Evolutionary conservation across 1,140 invertebrate genomes (phyloP).

Genomic region (Drosophila nigrodunni): DNA sequence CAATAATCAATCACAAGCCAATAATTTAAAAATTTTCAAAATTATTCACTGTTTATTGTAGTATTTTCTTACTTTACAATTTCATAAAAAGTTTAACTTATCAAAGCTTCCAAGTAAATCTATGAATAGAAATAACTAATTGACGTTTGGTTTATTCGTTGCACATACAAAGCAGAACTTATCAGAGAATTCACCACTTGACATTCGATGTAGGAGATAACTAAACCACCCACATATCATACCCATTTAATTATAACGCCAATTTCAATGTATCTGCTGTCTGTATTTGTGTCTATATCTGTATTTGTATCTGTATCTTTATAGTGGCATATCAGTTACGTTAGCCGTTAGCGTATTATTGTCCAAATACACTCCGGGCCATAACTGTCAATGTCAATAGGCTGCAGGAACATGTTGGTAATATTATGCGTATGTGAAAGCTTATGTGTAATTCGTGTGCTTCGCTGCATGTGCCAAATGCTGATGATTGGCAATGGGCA

Average conservation of each 20-base stretch:
- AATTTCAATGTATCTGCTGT: not conserved
- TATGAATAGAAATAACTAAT: no score
- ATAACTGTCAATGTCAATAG: slow-evolving; percentile 79
- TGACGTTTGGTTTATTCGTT: no score
- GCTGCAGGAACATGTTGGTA: slow-evolving; percentile 1
- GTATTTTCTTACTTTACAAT: no score
- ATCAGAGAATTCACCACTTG: not conserved
- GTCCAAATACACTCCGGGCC: slow-evolving; percentile 69
- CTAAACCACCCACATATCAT: no score
- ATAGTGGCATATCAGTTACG: not conserved
- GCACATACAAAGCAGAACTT: not conserved
- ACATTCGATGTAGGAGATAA: not conserved
- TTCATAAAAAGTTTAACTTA: no score
- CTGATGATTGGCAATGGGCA: slow-evolving; percentile 57
- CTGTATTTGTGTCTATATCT: not conserved
- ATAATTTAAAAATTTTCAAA: no score
- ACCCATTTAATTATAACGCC: no score
- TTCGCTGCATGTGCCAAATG: slow-evolving; percentile 35
- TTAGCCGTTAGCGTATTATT: slow-evolving; percentile 34
- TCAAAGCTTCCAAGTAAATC: no score
- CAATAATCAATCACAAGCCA: no score
- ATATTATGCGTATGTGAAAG: slow-evolving; percentile 4
- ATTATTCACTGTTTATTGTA: no score
- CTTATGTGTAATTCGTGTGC: not conserved
- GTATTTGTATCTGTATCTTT: slow-evolving; percentile 4